Evolutionary conservation across 2,888 invertebrate genomes (phyloP).

Genomic region (Mystacides longicornis): DNA sequence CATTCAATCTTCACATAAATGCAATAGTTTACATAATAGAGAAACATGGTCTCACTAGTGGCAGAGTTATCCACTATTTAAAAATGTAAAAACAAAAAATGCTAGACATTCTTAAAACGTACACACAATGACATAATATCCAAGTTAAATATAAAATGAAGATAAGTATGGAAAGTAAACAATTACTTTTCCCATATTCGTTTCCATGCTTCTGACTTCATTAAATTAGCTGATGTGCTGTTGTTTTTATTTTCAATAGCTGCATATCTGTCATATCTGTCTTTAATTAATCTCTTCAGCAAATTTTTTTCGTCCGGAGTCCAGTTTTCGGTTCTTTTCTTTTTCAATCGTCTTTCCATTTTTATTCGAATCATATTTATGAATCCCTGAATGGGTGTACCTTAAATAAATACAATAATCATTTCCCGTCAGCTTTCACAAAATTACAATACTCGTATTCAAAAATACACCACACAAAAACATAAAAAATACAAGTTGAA

Average conservation of each 20-base stretch:
- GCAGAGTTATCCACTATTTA: too few species aligned
- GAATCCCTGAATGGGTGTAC: background rate
- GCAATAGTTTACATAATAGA: too few species aligned
- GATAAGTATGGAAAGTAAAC: too few species aligned
- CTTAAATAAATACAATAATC: background rate
- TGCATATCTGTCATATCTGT: slow-evolving; percentile 15
- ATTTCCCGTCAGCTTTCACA: too few species aligned
- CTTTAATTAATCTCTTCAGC: slow-evolving; percentile 17
- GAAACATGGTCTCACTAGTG: too few species aligned
- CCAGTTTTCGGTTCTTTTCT: slow-evolving; percentile 24
- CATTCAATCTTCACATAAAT: too few species aligned
- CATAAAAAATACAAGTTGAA: background rate
- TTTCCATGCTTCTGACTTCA: slow-evolving; percentile 24
- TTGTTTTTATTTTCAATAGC: slow-evolving; percentile 23
- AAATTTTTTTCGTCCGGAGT: slow-evolving; percentile 20
- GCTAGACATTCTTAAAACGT: too few species aligned
- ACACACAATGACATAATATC: too few species aligned
- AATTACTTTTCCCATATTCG: slow-evolving; percentile 24
- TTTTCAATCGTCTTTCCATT: slow-evolving; percentile 20
- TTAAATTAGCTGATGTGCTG: slow-evolving; percentile 22
- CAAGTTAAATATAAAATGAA: too few species aligned
- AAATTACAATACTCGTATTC: too few species aligned
- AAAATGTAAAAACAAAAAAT: too few species aligned
- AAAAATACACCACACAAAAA: background rate
- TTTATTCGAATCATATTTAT: slow-evolving; percentile 22